Base-by-base conservation (phyloP, 2,888 invertebrate species). In the Coenonympha glycerion region DNA sequence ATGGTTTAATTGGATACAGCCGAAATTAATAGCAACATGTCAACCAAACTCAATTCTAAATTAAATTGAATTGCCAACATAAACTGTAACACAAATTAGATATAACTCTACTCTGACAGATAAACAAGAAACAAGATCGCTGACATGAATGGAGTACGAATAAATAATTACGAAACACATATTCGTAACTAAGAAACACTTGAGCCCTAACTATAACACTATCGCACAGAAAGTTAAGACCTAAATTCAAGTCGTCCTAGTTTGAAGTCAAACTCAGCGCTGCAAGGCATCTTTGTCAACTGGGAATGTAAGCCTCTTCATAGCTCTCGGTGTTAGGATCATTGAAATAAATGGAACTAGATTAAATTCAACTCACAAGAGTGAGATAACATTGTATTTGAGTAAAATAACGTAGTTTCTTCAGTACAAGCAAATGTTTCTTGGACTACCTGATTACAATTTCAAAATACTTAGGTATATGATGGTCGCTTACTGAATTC, bases 281-380 rank as follows among this genome's bases (percentile, higher is more conserved):
- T 47, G 36, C 53, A 49, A 53, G 47, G 39, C 50, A 47, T 49
- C 53, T 50, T 47, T 39, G 49, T 50, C 41, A 47, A 50, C 49
- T 50, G 39, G 30, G 39, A 44, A 30, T 53, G 50, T 41, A 42
- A 49, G 31, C 46, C 37, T 11, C 42, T 49, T 36, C 37, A 37
- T 18, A 15, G 42, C 47, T 39, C 47, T 47, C 37, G 31, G 33
- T 49, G 36, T 41, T 26, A 33, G 36, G 41, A 37, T 44, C 44
- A 34, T 53, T 49, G 30, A 39, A 44, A 50, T 39, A 47, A 53
- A 26, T 49, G 36, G 42, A 49, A 42, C 19, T 47, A 9, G 26
- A 42, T 49, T 37, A 39, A 49, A 47, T 30, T 37, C 11, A 19
- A 26, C 30, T 42, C 18, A 37, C 37, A 6, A 22, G 15, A 22